Evolutionary conservation across 2,797 vertebrate species (phyloP).

Genomic region (Hyperoplus lanceolatus): DNA sequence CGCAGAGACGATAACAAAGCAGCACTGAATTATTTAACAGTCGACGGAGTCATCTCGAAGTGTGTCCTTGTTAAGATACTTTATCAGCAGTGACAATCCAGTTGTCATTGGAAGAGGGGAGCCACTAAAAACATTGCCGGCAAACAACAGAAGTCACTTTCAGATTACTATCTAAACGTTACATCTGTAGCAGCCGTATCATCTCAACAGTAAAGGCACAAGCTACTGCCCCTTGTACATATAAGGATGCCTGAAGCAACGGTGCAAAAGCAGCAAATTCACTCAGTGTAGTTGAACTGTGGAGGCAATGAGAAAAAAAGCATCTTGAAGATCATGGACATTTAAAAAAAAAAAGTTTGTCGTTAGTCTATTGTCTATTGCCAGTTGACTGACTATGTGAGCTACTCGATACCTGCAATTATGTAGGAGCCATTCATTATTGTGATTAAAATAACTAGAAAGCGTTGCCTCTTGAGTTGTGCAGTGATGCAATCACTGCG

Average conservation of each 20-base stretch:
- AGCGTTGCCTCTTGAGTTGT: no score
- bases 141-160: conserved; percentile 40
- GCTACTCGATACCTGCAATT: no score
- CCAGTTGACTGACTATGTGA: no score
- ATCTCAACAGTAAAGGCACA: conserved; percentile 11
- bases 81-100: conserved; percentile 51
- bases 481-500: no score
- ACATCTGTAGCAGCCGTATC: conserved; percentile 12
- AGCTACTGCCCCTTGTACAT: conserved; percentile 12
- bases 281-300: conserved; percentile 7
- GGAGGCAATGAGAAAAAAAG: neutral
- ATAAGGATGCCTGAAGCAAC: conserved; percentile 11
- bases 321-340: neutral
- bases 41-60: conserved; percentile 49
- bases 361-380: no score
- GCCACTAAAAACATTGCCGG: conserved; percentile 33
- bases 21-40: conserved; percentile 73
- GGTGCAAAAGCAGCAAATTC: conserved; percentile 5
- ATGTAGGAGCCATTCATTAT: no score
- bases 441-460: no score
- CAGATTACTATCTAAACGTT: conserved; percentile 17
- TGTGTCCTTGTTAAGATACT: conserved; percentile 64
- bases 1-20: conserved; percentile 51
- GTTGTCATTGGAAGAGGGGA: conserved; percentile 40
- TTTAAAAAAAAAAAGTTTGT: no score